These are phyloP conservation scores for Phocoena sinus DNA, from an alignment of 2,113 vertebrate genomes.

Conservation along the genomic window DNA sequence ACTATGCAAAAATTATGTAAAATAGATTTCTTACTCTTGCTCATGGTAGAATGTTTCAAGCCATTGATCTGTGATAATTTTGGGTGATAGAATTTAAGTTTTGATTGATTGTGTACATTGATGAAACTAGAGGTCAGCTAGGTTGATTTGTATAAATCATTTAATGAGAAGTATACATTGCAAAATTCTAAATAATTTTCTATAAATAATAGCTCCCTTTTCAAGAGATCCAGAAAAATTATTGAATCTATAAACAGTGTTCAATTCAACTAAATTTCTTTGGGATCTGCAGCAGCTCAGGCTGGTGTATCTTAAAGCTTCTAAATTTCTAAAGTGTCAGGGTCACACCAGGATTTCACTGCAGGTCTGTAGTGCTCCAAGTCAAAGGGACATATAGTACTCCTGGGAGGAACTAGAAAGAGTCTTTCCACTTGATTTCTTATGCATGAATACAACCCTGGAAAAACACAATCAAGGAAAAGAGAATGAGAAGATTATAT, in stretches of 20 bases:
- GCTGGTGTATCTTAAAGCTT: neutral
- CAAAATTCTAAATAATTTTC: constrained; percentile 20
- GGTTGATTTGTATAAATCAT: neutral
- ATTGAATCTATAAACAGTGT: neutral
- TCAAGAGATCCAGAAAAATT: neutral
- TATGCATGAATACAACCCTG: neutral
- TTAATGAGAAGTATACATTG: neutral
- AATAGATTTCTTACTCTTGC: neutral
- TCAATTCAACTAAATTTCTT: neutral
- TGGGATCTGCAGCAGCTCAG: neutral
- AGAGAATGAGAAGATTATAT: constrained; percentile 14
- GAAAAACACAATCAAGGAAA: constrained; percentile 27
- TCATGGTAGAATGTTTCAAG: neutral
- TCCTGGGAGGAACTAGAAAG: neutral
- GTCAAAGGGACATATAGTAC: neutral
- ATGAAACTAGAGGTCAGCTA: neutral
- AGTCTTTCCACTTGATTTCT: constrained; percentile 49
- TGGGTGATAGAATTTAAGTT: neutral
- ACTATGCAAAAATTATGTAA: neutral
- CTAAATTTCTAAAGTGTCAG: neutral
- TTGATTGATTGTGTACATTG: neutral
- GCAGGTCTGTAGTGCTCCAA: neutral
- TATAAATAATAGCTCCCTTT: neutral
- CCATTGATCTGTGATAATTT: neutral
- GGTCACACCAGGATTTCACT: neutral